Evolutionary conservation across 2,888 invertebrate genomes (phyloP).

Genomic region (Trissolcus brochymenae): DNA sequence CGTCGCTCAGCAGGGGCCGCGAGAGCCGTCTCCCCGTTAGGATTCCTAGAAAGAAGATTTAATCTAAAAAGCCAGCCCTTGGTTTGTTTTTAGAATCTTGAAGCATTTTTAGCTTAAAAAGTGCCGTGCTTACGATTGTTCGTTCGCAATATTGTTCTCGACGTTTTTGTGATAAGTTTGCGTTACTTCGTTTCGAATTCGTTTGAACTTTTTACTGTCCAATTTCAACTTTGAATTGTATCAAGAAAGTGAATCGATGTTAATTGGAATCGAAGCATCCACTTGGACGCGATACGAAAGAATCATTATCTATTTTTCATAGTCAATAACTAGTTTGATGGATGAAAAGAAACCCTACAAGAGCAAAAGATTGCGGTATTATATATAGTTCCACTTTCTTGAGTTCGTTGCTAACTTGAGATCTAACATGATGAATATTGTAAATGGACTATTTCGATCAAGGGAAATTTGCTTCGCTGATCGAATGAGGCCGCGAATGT

Average conservation of each 20-base stretch:
- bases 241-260: constrained; percentile 3
- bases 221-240: not conserved
- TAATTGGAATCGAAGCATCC: constrained; percentile 43
- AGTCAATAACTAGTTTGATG: constrained; percentile 35
- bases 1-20: constrained; percentile 31
- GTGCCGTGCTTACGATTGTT: no score
- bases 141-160: no score
- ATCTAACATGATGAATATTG: constrained; percentile 9
- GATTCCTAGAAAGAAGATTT: constrained; percentile 64
- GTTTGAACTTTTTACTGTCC: no score
- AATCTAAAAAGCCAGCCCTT: not conserved
- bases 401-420: constrained; percentile 23
- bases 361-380: constrained; percentile 35
- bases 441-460: constrained; percentile 7
- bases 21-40: constrained; percentile 68
- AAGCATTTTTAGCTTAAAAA: no score
- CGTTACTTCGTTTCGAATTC: no score
- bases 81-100: no score
- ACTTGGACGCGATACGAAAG: constrained; percentile 6
- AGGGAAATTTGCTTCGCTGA: constrained; percentile 1
- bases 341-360: constrained; percentile 1
- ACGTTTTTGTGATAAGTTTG: no score
- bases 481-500: constrained; percentile 38
- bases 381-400: constrained; percentile 46
- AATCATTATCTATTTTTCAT: constrained; percentile 45